Conservation (phyloP, 2,113 vertebrate genomes). For the Otus sunia region DNA sequence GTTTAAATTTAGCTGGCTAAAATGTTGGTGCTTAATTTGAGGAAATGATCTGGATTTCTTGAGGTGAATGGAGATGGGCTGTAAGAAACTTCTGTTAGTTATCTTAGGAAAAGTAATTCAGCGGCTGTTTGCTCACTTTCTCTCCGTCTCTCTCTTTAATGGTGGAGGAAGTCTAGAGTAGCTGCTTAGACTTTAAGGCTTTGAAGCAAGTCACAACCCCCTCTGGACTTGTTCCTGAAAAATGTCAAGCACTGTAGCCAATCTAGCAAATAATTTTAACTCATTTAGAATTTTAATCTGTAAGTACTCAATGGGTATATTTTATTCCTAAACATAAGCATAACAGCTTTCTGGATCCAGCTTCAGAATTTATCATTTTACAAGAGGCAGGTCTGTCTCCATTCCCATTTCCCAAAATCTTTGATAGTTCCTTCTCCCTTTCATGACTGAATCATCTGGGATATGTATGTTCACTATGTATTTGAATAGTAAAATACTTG, state of each 20-base stretch:
- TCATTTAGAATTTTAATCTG: not conserved
- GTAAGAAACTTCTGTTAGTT: not conserved
- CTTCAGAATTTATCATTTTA: not conserved
- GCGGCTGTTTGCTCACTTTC: accelerated
- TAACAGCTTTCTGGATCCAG: not conserved
- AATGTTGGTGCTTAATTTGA: not conserved
- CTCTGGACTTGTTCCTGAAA: not conserved
- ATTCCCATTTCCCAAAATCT: not conserved
- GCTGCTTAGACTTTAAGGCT: not conserved
- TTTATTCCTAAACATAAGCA: not conserved
- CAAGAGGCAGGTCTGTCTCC: not conserved
- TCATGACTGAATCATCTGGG: not conserved
- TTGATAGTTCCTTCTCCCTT: not conserved
- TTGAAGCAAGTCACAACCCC: not conserved
- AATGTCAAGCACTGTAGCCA: not conserved
- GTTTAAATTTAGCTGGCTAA: not conserved
- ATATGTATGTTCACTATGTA: not conserved
- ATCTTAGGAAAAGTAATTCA: not conserved
- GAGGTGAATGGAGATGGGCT: not conserved
- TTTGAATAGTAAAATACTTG: not conserved
- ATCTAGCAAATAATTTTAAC: not conserved
- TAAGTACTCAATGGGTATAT: not conserved
- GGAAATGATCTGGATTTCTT: not conserved
- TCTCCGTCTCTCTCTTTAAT: not conserved
- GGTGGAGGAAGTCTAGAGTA: not conserved